Base-by-base conservation (phyloP, 2,797 vertebrate species). In the Linurgus olivaceus region DNA sequence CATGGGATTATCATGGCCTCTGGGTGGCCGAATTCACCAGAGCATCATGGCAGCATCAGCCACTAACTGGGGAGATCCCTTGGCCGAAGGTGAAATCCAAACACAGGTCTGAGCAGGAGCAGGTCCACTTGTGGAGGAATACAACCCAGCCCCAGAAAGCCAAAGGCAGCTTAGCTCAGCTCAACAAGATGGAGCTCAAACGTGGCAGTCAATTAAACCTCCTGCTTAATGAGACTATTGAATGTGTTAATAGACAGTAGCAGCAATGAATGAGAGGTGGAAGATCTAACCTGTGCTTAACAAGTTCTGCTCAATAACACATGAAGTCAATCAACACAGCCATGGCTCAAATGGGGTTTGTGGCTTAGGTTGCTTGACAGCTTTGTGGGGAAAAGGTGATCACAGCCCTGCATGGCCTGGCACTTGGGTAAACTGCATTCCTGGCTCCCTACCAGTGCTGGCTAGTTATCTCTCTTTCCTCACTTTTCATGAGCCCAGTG, bases 131-230 rank as follows among this genome's bases (percentile, higher is more conserved):
- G 1, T 31, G 26, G 44, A 47, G 18, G 33, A 79, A 44, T 16
- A 66, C 35, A 72, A 10, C 8, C 20, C 23, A 59, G 13, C 1
- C 6, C 18, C n/a, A 61, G 35, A 44, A 92, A 92, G 23, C 66
- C 21, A 42, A 12, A 17, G 42, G 45, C 70, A 75, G 40, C 7
- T 66, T 66, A 59, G 40, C 35, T 62, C 71, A 62, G 20, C 40
- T 57, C 40, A 89, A 35, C 20, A 75, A 68, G 65, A 88, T 31
- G 14, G 35, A 91, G 52, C 45, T 81, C 52, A 77, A 68, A 71
- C 10, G 29, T 65, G 48, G 84, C 75, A 94, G 78, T n/a, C 92
- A 89, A 93, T 94, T 92, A 96, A 94, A 89, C 37, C n/a, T 38
- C 40, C 50, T 31, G 6, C 45, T 88, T 96, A 93, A 95, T 55